A percentile compares a stretch with the other conserved stretches of the same genome.
These are phyloP conservation scores for Euspilapteryx auroguttella DNA, from an alignment of 2,888 invertebrate genomes.

Conservation along the genomic window DNA sequence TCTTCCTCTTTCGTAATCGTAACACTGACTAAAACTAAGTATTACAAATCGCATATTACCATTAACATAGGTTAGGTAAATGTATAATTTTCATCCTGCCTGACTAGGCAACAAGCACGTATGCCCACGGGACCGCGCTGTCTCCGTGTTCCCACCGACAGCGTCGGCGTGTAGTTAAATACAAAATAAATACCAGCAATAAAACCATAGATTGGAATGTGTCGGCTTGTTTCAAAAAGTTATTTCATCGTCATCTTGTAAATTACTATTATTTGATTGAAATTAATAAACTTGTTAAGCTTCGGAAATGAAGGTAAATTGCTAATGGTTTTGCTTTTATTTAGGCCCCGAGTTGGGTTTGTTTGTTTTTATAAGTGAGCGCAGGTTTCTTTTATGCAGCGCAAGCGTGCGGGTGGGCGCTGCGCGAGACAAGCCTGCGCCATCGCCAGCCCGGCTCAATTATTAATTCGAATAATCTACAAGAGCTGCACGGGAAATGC, in stretches of 20 bases:
- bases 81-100: too few relatives aligned
- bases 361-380: conserved; percentile 38
- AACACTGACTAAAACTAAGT: too few relatives aligned
- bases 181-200: too few relatives aligned
- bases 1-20: background rate
- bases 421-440: conserved; percentile 47
- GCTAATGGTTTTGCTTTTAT: conserved; percentile 50
- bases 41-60: too few relatives aligned
- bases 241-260: conserved; percentile 46
- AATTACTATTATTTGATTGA: conserved; percentile 57
- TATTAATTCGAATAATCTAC: conserved; percentile 1
- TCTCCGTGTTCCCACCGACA: conserved; percentile 3
- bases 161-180: too few relatives aligned
- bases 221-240: conserved; percentile 45
- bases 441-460: conserved; percentile 22
- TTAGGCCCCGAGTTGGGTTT: conserved; percentile 43
- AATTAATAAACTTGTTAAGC: conserved; percentile 61
- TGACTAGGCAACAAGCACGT: too few relatives aligned
- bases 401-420: conserved; percentile 49
- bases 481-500: background rate
- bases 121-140: too few relatives aligned
- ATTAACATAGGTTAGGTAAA: too few relatives aligned
- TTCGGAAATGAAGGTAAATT: conserved; percentile 52
- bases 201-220: conserved; percentile 44
- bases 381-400: conserved; percentile 37